Conservation (phyloP, 2,113 vertebrate genomes). For the Cranoglanis bouderius region DNA sequence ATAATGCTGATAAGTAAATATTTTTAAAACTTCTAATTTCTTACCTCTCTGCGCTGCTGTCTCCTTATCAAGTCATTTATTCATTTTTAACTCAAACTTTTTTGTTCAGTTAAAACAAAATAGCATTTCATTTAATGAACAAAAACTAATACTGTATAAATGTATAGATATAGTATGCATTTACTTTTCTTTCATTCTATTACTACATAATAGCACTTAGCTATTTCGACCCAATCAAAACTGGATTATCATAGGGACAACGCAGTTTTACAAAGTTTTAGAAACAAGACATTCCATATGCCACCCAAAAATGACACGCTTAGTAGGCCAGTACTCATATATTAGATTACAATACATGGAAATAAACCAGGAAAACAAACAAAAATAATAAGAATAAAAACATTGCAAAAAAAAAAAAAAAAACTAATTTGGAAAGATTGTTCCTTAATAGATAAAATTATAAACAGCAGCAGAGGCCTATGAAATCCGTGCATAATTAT, state of each 20-base stretch:
- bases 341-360: neutral
- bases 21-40: neutral
- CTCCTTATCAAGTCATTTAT: conserved; percentile 73
- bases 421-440: neutral
- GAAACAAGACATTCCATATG: conserved; percentile 44
- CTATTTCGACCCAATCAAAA: conserved; percentile 51
- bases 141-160: conserved; percentile 53
- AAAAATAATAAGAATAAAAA: neutral
- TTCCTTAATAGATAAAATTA: neutral
- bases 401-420: neutral
- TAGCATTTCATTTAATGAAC: conserved; percentile 67
- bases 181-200: conserved; percentile 59
- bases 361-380: conserved; percentile 2
- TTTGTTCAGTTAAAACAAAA: conserved; percentile 69
- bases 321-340: conserved; percentile 14
- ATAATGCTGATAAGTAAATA: neutral
- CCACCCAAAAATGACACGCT: conserved; percentile 57
- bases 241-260: conserved; percentile 55
- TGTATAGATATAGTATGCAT: conserved; percentile 30
- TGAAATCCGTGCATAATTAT: conserved; percentile 15
- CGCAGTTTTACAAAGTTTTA: conserved; percentile 51
- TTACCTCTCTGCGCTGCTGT: conserved; percentile 69
- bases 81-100: conserved; percentile 67
- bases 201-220: conserved; percentile 48
- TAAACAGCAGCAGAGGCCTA: conserved; percentile 15